Evolutionary conservation across 2,888 invertebrate genomes (phyloP), one percentile per base, ranked within the genome.

Genomic region (Argyra leucocephala): DNA sequence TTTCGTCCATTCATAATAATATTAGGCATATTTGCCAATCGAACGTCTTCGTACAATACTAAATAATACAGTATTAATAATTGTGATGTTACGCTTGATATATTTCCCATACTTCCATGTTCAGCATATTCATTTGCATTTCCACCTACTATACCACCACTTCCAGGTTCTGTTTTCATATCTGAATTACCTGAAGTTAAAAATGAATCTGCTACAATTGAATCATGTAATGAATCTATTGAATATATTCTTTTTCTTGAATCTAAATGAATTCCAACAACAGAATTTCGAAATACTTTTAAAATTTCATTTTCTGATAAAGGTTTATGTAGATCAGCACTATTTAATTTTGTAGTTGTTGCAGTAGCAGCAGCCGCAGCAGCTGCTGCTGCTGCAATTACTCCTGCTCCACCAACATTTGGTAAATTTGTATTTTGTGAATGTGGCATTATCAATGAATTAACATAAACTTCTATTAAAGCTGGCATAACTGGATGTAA

Each of bases 401-500:
- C 58, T 58, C 3, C 22, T 7, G 3, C 22, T 1, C 10, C 22
- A 1, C 9, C 48, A 15, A 48, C 15, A 18, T 4, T 2, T 65
- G 72, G 74, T 0, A 74, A 70, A 67, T 78, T 77, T 3, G 78
- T 78, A 48, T 48, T 48, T 21, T 58, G 58, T 37, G 57, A 62
- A 0, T 74, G 71, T 0, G 85, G 84, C 22, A 90, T 83, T 21
- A 96, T 85, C 68, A 96, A 89, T 2, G 96, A 96, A 77, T 91
- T 93, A 0, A 97, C 94, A 74, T 94, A 98, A 0, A 94, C 95
- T 80, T 97, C 96, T 1, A 97, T 91, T 31, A 98, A 82, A 2
- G 91, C 89, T 0, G 96, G 95, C 78, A 97, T 84, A 1, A 96
- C 92, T 0, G 96, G 91, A 81, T 98, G 97, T 62, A 98, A 79